phyloP scores from a whole-genome alignment of 1,140 invertebrate species.

The Trachymyrmex septentrionalis region DNA sequence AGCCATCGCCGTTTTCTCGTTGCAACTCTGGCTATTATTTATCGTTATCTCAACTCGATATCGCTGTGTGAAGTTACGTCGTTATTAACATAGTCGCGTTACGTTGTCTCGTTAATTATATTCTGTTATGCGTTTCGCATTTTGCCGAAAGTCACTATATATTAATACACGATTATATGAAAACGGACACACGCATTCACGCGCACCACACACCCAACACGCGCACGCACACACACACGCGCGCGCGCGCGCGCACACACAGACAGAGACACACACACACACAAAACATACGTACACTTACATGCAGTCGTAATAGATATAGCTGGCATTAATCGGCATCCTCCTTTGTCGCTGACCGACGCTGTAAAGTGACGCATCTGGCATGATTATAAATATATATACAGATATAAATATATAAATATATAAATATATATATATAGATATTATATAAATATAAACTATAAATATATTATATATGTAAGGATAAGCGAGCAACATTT shows the following conservation, averaged over 20 bases:
- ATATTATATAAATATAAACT: conserved; percentile 80
- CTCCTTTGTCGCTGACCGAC: conserved; percentile 72
- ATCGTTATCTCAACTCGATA: conserved; percentile 76
- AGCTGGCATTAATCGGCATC: conserved; percentile 68
- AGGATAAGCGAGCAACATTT: conserved; percentile 83
- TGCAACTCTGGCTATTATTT: conserved; percentile 73
- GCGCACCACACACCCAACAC: neutral
- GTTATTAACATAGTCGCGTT: conserved; percentile 79
- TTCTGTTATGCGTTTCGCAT: conserved; percentile 80
- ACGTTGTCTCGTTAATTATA: conserved; percentile 79
- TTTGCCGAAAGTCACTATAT: conserved; percentile 68
- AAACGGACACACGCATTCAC: conserved; percentile 4
- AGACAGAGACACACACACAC: neutral
- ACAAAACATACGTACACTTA: conserved; percentile 4
- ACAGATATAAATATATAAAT: conserved; percentile 70
- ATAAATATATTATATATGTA: conserved; percentile 78
- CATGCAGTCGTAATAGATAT: conserved; percentile 56
- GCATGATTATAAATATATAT: conserved; percentile 69
- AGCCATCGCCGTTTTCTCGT: conserved; percentile 69
- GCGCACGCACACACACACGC: neutral
- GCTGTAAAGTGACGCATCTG: conserved; percentile 75
- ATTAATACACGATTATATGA: conserved; percentile 57
- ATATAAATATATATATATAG: conserved; percentile 81
- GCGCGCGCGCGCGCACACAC: neutral
- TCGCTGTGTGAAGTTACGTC: conserved; percentile 79